phyloP scores from a whole-genome alignment of 2,113 vertebrate genomes.

The Paratilapia polleni region DNA sequence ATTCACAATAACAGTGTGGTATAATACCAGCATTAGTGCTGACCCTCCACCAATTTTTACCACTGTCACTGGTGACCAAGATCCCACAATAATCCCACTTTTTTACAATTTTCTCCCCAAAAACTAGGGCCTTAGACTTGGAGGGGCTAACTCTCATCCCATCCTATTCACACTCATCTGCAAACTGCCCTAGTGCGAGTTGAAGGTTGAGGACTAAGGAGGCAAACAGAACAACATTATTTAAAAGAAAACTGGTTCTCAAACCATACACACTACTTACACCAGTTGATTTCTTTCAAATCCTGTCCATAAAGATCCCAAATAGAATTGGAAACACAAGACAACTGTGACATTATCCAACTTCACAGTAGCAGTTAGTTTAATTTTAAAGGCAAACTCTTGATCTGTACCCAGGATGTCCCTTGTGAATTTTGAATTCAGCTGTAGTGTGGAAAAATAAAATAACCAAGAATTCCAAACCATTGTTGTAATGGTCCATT shows the following conservation, averaged over 20 bases:
- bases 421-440: background rate
- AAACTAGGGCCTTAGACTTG: too few species aligned
- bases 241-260: background rate
- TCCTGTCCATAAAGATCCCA: background rate
- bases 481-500: background rate
- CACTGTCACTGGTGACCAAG: background rate
- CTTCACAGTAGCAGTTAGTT: background rate
- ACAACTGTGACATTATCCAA: background rate
- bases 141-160: too few species aligned
- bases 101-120: background rate
- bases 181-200: background rate
- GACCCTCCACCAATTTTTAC: background rate
- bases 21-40: background rate
- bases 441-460: fast-evolving
- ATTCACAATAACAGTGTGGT: background rate
- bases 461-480: background rate
- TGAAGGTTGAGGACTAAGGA: background rate
- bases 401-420: background rate
- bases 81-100: fast-evolving
- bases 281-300: background rate
- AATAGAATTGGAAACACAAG: background rate
- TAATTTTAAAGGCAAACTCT: background rate
- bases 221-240: background rate
- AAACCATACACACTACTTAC: background rate
- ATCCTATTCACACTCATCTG: too few species aligned